phyloP scores from a whole-genome alignment of 2,888 invertebrate genomes.

The Trimorus sp. region DNA sequence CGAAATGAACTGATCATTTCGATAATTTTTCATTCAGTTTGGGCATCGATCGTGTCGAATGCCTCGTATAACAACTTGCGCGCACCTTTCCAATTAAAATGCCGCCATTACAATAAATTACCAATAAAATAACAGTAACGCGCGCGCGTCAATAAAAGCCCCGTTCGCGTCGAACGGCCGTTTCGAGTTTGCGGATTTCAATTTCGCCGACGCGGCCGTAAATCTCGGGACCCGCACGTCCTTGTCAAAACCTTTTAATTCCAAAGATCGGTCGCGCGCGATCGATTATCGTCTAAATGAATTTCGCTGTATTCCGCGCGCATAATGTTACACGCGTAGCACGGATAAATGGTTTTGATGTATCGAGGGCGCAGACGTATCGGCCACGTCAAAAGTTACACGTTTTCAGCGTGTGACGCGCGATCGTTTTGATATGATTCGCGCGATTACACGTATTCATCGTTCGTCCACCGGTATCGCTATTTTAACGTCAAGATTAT shows the following conservation, averaged over 20 bases:
- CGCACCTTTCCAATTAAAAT: no score
- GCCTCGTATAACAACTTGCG: no score
- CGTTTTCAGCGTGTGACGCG: constrained; percentile 61
- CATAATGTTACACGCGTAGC: constrained; percentile 44
- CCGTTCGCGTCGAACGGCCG: no score
- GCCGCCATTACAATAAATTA: no score
- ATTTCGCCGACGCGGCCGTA: no score
- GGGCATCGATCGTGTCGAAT: no score
- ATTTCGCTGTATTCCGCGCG: constrained; percentile 42
- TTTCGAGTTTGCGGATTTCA: no score
- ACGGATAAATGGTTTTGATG: constrained; percentile 58
- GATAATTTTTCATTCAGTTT: no score
- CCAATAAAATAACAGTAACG: no score
- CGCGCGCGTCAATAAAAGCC: no score
- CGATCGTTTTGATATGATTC: constrained; percentile 66
- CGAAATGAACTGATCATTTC: no score
- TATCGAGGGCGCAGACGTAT: constrained; percentile 56
- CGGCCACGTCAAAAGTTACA: constrained; percentile 62
- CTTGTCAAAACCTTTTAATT: constrained; percentile 5
- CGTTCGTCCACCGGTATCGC: constrained; percentile 61
- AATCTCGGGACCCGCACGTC: no score
- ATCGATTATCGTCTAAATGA: constrained; percentile 52
- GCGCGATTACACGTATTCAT: constrained; percentile 66
- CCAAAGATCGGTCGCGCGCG: background rate
- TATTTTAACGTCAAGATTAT: constrained; percentile 66